phyloP scores from a whole-genome alignment of 92 coral and sea anemone species.

The Muricea muricata region DNA sequence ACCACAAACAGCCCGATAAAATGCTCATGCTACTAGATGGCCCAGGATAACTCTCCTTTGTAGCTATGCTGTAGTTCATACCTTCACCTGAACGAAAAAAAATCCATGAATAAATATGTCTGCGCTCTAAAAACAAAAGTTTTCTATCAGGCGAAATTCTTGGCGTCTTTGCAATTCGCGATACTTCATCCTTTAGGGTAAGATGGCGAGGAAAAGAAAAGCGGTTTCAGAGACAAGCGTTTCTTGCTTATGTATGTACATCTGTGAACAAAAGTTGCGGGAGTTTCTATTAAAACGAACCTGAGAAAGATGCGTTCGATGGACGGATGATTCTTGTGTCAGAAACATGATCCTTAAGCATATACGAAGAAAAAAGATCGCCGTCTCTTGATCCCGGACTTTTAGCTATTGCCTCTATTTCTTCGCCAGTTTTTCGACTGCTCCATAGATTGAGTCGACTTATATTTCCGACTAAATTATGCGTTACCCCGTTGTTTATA shows the following conservation, averaged over 20 bases:
- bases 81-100: not conserved
- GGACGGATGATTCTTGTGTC: slow-evolving; percentile 7
- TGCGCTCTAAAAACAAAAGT: too few relatives aligned
- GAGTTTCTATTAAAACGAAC: too few relatives aligned
- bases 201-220: too few relatives aligned
- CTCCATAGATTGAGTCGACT: slow-evolving; percentile 15
- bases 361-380: not conserved
- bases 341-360: not conserved
- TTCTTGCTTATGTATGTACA: too few relatives aligned
- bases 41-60: not conserved
- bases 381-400: not conserved
- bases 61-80: not conserved
- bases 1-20: not conserved
- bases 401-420: not conserved
- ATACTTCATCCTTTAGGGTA: too few relatives aligned
- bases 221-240: too few relatives aligned
- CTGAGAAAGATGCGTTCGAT: not conserved
- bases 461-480: not conserved
- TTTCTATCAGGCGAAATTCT: too few relatives aligned
- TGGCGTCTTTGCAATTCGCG: too few relatives aligned
- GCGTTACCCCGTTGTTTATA: not conserved
- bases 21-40: not conserved
- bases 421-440: not conserved
- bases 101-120: too few relatives aligned
- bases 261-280: too few relatives aligned